Percentiles rank a stretch among this genome's conserved stretches.
Conservation (phyloP, 2,113 vertebrate genomes). For the Maccullochella peelii region DNA sequence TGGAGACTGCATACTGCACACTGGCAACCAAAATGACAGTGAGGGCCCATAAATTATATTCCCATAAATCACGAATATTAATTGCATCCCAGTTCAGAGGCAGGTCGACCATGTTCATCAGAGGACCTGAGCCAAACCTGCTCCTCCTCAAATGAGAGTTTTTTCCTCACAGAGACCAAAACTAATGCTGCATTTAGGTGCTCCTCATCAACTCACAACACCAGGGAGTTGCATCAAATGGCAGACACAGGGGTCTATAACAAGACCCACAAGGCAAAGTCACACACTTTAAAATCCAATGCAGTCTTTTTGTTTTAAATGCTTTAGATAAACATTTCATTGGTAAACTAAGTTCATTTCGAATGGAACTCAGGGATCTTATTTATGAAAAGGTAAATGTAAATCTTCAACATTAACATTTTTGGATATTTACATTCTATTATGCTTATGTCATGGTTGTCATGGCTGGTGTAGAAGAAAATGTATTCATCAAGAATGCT, state of each 20-base stretch:
- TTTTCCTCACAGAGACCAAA: not conserved
- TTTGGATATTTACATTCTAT: not conserved
- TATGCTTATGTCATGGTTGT: not conserved
- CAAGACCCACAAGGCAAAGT: not conserved
- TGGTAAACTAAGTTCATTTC: not conserved
- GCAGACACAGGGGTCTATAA: not conserved
- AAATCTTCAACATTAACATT: not conserved
- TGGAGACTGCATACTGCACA: constrained; percentile 27
- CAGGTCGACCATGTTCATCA: not conserved
- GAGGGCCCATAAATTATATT: constrained; percentile 19
- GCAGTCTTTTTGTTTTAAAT: constrained; percentile 3
- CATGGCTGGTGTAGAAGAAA: not conserved
- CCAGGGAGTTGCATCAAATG: not conserved
- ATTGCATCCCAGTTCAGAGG: constrained; percentile 13
- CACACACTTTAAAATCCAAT: not conserved
- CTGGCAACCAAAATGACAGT: constrained; percentile 1
- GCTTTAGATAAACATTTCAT: not conserved
- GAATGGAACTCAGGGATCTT: not conserved
- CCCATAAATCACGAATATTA: constrained; percentile 8
- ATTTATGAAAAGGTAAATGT: not conserved
- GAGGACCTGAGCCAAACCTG: constrained; percentile 6
- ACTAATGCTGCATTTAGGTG: not conserved
- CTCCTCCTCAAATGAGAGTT: not conserved
- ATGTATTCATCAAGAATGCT: not conserved
- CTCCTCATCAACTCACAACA: not conserved